Evolutionary conservation across 2,888 invertebrate genomes (phyloP).

Genomic region (Anthoptus insignis): DNA sequence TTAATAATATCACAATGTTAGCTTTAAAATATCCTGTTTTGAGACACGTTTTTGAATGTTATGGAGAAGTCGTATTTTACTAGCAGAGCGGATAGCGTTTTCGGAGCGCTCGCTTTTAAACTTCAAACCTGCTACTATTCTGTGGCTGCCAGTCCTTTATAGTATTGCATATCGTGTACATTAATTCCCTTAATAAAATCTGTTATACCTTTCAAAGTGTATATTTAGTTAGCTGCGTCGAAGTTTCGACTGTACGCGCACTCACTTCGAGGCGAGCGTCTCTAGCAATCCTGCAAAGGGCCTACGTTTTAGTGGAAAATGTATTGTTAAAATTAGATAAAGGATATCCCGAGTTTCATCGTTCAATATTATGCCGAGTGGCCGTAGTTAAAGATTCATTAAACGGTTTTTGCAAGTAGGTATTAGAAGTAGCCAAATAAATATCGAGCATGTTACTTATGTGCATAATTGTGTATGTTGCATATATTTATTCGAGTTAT

Average conservation of each 20-base stretch:
- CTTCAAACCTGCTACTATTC: not conserved
- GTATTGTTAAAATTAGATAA: conserved; percentile 66
- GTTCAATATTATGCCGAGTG: conserved; percentile 72
- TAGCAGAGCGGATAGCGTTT: conserved; percentile 10
- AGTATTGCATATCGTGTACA: not conserved
- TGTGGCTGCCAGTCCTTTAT: not conserved
- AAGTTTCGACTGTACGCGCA: too few species aligned
- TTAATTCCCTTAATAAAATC: conserved; percentile 15
- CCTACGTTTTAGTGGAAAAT: conserved; percentile 78
- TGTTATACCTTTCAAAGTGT: conserved; percentile 37
- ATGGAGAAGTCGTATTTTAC: conserved; percentile 41
- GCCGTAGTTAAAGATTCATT: conserved; percentile 79
- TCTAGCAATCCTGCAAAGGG: conserved; percentile 59
- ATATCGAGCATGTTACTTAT: conserved; percentile 74
- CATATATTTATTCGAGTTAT: conserved; percentile 71
- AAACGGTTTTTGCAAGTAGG: conserved; percentile 77
- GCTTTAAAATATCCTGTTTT: conserved; percentile 63
- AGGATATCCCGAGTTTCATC: conserved; percentile 59
- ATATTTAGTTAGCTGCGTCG: conserved; percentile 6
- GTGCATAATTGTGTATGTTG: conserved; percentile 79
- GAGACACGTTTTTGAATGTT: conserved; percentile 64
- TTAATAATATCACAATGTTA: conserved; percentile 65
- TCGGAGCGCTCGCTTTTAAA: not conserved
- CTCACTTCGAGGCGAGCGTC: too few species aligned
- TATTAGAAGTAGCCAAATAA: conserved; percentile 78